Percentiles rank a stretch among this genome's conserved stretches.
phyloP scores from a whole-genome alignment of 1,140 invertebrate genomes.

The Cecropterus lyciades region DNA sequence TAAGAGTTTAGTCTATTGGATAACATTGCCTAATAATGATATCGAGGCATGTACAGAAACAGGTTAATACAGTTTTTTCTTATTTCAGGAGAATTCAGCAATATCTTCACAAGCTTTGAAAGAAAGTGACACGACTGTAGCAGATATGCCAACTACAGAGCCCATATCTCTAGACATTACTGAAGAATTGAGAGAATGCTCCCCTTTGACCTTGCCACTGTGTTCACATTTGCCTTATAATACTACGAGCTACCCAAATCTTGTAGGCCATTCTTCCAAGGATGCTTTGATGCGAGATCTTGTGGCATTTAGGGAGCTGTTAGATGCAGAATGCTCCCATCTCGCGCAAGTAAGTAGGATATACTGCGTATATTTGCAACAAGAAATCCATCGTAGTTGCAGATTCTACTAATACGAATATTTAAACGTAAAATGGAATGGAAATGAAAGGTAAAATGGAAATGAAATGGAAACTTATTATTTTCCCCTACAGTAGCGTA shows the following conservation, averaged over 20 bases:
- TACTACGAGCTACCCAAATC: conserved; percentile 93
- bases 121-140: conserved; percentile 79
- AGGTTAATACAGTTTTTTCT: conserved; percentile 4
- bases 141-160: conserved; percentile 84
- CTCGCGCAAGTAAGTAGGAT: conserved; percentile 85
- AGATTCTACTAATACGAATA: no score
- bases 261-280: conserved; percentile 87
- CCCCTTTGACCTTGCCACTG: conserved; percentile 87
- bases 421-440: no score
- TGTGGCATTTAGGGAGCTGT: conserved; percentile 92
- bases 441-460: no score
- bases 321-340: conserved; percentile 94
- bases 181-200: conserved; percentile 87
- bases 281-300: conserved; percentile 90
- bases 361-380: background rate
- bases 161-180: conserved; percentile 71
- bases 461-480: no score
- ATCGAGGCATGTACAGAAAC: no score
- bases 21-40: no score
- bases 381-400: background rate
- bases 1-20: no score
- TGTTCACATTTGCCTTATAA: conserved; percentile 92
- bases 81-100: conserved; percentile 69
- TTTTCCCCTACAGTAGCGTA: no score
- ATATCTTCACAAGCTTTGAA: conserved; percentile 72